Evolutionary conservation across 2,113 vertebrate genomes (phyloP).

Genomic region (Zonotrichia leucophrys): DNA sequence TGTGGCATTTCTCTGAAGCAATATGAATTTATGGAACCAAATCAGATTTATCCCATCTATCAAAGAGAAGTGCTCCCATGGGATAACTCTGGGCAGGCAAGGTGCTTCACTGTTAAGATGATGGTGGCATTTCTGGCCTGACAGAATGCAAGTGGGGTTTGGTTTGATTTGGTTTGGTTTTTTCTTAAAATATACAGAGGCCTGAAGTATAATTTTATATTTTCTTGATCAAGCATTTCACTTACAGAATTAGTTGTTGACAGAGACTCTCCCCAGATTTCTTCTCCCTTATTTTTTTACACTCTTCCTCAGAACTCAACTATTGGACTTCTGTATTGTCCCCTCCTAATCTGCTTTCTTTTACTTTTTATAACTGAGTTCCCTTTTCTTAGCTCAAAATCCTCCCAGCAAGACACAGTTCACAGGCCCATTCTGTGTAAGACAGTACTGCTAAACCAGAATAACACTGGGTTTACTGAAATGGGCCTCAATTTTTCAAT

Average conservation of each 20-base stretch:
- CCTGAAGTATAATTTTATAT: not conserved
- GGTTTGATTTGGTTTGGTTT: not conserved
- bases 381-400: not conserved
- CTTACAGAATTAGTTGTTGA: not conserved
- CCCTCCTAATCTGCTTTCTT: not conserved
- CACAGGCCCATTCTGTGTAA: not conserved
- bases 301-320: not conserved
- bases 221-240: not conserved
- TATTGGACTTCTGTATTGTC: not conserved
- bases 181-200: not conserved
- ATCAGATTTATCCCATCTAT: not conserved
- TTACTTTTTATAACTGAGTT: not conserved
- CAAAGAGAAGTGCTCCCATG: not conserved
- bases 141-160: not conserved
- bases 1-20: not conserved
- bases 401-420: not conserved
- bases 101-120: not conserved
- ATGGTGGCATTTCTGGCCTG: not conserved
- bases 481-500: not conserved
- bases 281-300: not conserved
- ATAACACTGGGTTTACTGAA: not conserved
- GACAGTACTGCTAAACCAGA: not conserved
- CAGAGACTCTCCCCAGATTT: not conserved
- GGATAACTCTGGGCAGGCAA: not conserved
- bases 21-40: not conserved